A percentile compares a stretch with the other conserved stretches of the same genome.
phyloP scores from a whole-genome alignment of 2,888 invertebrate species.

The Cyrtodaria siliqua region DNA sequence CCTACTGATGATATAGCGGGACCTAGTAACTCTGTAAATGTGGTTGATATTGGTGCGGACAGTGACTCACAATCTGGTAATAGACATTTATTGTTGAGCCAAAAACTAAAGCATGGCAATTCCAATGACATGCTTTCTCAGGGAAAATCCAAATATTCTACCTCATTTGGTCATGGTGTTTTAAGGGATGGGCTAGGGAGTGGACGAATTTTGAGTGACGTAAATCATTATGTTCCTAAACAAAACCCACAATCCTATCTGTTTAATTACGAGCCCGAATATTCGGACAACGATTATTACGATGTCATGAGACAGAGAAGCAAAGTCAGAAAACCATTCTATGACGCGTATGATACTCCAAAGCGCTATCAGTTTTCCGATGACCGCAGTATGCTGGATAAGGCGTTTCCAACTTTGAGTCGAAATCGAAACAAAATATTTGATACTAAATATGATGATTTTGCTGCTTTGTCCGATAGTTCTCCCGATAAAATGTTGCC shows the following conservation, averaged over 20 bases:
- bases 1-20: conserved; percentile 6
- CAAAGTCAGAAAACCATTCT: conserved; percentile 45
- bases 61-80: conserved; percentile 6
- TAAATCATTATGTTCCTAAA: background rate
- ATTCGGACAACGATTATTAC: conserved; percentile 48
- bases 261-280: conserved; percentile 51
- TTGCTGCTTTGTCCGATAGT: conserved; percentile 17
- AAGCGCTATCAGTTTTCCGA: conserved; percentile 26
- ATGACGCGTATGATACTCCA: conserved; percentile 49
- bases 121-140: conserved; percentile 10
- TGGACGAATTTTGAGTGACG: background rate
- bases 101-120: background rate
- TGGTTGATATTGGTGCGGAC: background rate
- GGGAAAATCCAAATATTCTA: conserved; percentile 23
- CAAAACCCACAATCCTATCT: conserved; percentile 26
- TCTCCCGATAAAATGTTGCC: too few species aligned
- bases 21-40: background rate
- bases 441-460: conserved; percentile 70
- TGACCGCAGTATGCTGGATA: conserved; percentile 17
- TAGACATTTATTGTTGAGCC: background rate
- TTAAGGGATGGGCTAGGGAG: background rate
- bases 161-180: conserved; percentile 27
- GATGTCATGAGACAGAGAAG: conserved; percentile 60
- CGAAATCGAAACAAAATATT: conserved; percentile 78
- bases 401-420: conserved; percentile 31